A percentile compares a stretch with the other conserved stretches of the same genome.
Conservation (phyloP, 2,797 vertebrate species). For the Chaunax sp. region DNA sequence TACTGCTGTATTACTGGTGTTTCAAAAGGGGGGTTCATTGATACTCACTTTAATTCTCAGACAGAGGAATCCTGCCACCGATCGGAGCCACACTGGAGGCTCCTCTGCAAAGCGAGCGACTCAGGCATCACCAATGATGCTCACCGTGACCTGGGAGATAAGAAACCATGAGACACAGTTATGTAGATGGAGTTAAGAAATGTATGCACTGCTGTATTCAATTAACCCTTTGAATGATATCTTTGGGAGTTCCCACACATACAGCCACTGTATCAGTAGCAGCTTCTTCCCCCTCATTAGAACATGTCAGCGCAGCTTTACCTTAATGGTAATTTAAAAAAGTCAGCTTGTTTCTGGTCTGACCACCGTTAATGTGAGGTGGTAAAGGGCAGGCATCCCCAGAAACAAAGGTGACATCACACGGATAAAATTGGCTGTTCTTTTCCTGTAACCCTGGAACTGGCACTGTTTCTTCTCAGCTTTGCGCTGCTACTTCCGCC, state of each 20-base stretch:
- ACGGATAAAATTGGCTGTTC: constrained; percentile 60
- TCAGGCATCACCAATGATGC: constrained; percentile 80
- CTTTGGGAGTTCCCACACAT: constrained; percentile 9
- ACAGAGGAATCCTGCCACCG: constrained; percentile 67
- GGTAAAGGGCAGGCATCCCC: constrained; percentile 41
- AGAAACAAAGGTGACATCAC: constrained; percentile 54
- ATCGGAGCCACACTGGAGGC: constrained; percentile 72
- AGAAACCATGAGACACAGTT: constrained; percentile 22
- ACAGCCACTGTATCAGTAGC: constrained; percentile 2
- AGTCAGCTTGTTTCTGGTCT: constrained; percentile 28
- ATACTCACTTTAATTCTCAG: constrained; percentile 70
- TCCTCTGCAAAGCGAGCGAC: constrained; percentile 78
- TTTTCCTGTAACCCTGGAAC: constrained; percentile 52
- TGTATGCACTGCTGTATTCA: not conserved
- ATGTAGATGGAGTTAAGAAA: not conserved
- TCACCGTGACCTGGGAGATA: constrained; percentile 86
- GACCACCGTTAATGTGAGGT: constrained; percentile 40
- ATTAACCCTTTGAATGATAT: not conserved
- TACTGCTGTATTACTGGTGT: constrained; percentile 2
- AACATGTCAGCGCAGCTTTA: constrained; percentile 30
- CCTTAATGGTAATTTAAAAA: constrained; percentile 39
- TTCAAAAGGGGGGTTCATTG: not conserved
- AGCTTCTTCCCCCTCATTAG: not conserved
- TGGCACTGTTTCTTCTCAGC: constrained; percentile 43
- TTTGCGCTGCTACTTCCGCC: constrained; percentile 67